phyloP scores from a whole-genome alignment of 2,888 invertebrate genomes.

The Cheilosia pagana region DNA sequence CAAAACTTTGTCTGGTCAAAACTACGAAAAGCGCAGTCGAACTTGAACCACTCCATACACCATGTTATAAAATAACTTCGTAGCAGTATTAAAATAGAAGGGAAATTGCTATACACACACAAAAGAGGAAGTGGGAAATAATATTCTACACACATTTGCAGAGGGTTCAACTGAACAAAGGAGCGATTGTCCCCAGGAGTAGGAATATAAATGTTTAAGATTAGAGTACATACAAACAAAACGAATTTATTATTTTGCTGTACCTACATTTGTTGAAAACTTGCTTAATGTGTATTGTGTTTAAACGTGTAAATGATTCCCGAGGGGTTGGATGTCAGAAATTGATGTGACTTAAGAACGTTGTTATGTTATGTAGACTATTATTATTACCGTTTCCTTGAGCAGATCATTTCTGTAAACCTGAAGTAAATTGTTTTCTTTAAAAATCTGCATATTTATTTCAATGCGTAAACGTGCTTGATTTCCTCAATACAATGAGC shows the following conservation, averaged over 20 bases:
- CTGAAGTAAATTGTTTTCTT: constrained; percentile 1
- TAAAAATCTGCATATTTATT: too few species aligned
- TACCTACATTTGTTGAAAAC: constrained; percentile 15
- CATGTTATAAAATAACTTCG: constrained; percentile 53
- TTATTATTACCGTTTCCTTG: neutral
- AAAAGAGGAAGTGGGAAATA: constrained; percentile 25
- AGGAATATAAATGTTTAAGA: constrained; percentile 22
- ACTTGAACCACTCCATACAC: constrained; percentile 40
- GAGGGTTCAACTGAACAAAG: constrained; percentile 43
- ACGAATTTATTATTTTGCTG: constrained; percentile 33
- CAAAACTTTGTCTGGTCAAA: constrained; percentile 54
- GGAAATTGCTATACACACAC: constrained; percentile 31
- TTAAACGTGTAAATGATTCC: constrained; percentile 36
- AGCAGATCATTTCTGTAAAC: neutral
- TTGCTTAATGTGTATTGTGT: constrained; percentile 34
- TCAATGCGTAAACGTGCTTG: too few species aligned
- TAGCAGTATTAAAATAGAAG: constrained; percentile 30
- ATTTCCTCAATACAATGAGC: too few species aligned
- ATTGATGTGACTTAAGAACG: constrained; percentile 18
- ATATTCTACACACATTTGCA: constrained; percentile 2
- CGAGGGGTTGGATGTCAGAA: constrained; percentile 17
- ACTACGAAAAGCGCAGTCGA: constrained; percentile 43
- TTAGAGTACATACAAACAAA: constrained; percentile 24
- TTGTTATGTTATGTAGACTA: constrained; percentile 7
- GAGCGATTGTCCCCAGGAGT: constrained; percentile 36